Conservation (phyloP, 2,888 invertebrate genomes). For the Oscheius sp. region DNA sequence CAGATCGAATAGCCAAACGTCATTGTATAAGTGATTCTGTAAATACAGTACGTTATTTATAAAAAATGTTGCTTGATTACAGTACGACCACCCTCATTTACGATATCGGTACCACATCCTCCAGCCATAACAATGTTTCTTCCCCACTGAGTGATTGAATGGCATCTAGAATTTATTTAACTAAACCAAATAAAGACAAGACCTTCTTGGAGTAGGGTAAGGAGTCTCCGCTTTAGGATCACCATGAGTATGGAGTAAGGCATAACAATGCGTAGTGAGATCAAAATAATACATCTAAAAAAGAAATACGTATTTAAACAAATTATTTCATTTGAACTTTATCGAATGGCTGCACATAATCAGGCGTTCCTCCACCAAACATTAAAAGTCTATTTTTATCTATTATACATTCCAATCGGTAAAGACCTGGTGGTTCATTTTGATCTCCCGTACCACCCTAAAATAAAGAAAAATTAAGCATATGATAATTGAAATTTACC, state of each 20-base stretch:
- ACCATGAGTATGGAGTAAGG: background rate
- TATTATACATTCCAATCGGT: slow-evolving; percentile 51
- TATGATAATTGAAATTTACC: slow-evolving; percentile 25
- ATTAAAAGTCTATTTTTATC: slow-evolving; percentile 47
- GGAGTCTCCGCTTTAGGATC: slow-evolving; percentile 10
- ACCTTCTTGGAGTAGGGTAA: slow-evolving; percentile 43
- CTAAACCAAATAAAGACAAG: background rate
- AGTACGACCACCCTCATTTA: background rate
- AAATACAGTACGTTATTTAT: background rate
- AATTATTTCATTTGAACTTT: background rate
- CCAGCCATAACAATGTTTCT: slow-evolving; percentile 48
- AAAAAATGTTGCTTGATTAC: background rate
- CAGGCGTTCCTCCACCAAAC: slow-evolving; percentile 60
- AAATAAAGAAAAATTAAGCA: background rate
- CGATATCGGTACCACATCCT: slow-evolving; percentile 39
- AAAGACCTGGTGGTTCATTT: slow-evolving; percentile 44
- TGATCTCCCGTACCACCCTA: slow-evolving; percentile 14
- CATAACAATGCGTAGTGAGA: background rate
- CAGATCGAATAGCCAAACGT: slow-evolving; percentile 61
- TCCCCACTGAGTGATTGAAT: slow-evolving; percentile 44
- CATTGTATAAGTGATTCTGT: slow-evolving; percentile 34
- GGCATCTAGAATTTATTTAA: slow-evolving; percentile 39
- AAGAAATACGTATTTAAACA: background rate
- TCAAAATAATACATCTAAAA: slow-evolving; percentile 15
- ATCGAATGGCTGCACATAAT: slow-evolving; percentile 27